Base-by-base conservation (phyloP, 2,888 invertebrate genomes). In the Diachrysia chrysitis region DNA sequence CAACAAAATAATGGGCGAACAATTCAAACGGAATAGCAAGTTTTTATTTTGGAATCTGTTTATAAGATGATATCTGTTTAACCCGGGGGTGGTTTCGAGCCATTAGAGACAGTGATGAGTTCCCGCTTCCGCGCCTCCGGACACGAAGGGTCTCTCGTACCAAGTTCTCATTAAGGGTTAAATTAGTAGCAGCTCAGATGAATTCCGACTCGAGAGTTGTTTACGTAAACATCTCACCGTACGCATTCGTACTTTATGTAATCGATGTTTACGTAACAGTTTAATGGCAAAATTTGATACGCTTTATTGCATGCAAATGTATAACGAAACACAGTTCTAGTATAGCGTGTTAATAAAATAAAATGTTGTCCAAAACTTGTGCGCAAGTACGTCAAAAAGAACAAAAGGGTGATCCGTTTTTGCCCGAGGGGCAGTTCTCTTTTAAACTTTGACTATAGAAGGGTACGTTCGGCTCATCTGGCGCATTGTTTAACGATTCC, bases 401-500 rank as follows among this genome's bases (percentile, higher is more conserved):
- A 89, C 83, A 86, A 88, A 91, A 86, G 87, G 84, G 83, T 73
- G 82, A 85, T 86, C 89, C 85, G 84, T 86, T 88, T 86, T 82
- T 84, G 82, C 87, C 92, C 88, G 72, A 69, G 85, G 90, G 93
- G 89, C 89, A 87, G 82, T 86, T 87, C 89, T 92, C 90, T 90
- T 91, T 87, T 86, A 90, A 93, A 93, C 88, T 93, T 92, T 90
- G 85, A 79, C 85, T 88, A 87, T 87, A 83, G 85, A 90, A 89
- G 89, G 90, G 90, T 88, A 83, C 81, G 83, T 76, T 83, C 69
- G 81, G 80, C 69, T 90, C 93, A 93, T 92, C 93, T 92, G 93
- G 88, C 89, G 89, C 89, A 90, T 94, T 94, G 93, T 94, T 93
- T 91, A 89, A 90, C 85, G 87, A 89, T 90, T 91, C 89, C 90